Base-by-base conservation (phyloP, 2,888 invertebrate species). In the Ichneumoninae sp. region DNA sequence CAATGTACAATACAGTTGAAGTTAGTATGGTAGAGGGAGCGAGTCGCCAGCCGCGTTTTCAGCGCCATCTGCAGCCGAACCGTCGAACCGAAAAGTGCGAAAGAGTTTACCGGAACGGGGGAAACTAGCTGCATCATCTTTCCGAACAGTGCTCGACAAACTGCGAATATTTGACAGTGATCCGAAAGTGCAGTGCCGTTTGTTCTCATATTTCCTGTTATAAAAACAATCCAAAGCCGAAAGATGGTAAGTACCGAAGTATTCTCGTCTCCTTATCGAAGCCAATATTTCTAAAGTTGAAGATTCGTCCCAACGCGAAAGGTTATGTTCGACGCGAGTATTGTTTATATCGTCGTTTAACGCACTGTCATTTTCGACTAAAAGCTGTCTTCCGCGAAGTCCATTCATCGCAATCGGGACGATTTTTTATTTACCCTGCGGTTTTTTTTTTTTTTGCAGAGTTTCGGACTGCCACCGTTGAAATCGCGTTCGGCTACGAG, bases 401-500 rank as follows among this genome's bases (percentile, higher is more conserved):
- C 26, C 13, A 0, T 30, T 60, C 5, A 60, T 13, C 16, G 30
- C 26, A 60, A 40, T 40, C 10, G 5, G 5, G 4, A 16, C 0
- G 60, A 6, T 44, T 5, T 40, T n/a, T 33, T 57, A 30, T 30
- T 47, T 6, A 13, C 4, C 19, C n/a, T 54, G 66, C 30, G 83
- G 19, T 19, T 19, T 80, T 84, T 81, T 84, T 78, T 79, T 83
- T 78, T 66, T 88, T 95, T 94, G 78, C 93, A 96, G 96, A 96
- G 96, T 95, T 96, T 96, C 88, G 95, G 95, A 87, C 94, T 96
- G 86, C 95, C 96, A 66, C 94, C 96, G 10, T 85, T 96, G 44
- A 95, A 96, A 94, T 94, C 95, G 1, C 95, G 95, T 90, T 95
- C 96, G 60, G 94, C 94, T 81, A 91, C 94, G 85, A 92, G 93